Conservation (phyloP, 2,797 vertebrate species). For the Potorous gilbertii region DNA sequence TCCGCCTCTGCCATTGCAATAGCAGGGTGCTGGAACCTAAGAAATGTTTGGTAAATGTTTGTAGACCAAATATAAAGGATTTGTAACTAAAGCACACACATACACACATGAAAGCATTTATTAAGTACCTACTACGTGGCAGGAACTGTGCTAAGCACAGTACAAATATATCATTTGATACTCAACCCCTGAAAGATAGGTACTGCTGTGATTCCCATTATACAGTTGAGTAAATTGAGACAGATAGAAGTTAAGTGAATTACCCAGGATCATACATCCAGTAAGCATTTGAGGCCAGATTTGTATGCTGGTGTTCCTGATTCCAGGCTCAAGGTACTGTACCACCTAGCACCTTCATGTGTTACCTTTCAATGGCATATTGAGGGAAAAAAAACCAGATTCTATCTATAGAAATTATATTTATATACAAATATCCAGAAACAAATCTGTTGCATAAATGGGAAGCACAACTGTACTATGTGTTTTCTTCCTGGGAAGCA, state of each 20-base stretch:
- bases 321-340: neutral
- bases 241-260: neutral
- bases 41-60: neutral
- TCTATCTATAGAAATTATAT: conserved; percentile 1
- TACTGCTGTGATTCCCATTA: neutral
- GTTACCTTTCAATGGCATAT: neutral
- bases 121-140: neutral
- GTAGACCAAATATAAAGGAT: neutral
- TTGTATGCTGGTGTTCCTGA: neutral
- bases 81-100: neutral
- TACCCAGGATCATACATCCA: neutral
- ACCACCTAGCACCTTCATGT: neutral
- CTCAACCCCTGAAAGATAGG: neutral
- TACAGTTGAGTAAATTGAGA: neutral
- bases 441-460: neutral
- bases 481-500: neutral
- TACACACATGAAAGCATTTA: neutral
- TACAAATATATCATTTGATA: neutral
- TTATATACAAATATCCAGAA: neutral
- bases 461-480: neutral
- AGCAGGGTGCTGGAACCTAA: neutral
- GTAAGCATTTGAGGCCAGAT: neutral
- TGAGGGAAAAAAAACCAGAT: neutral
- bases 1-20: neutral
- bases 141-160: neutral